phyloP scores from a whole-genome alignment of 2,888 invertebrate species.

The Zhuqinia jingwanae region DNA sequence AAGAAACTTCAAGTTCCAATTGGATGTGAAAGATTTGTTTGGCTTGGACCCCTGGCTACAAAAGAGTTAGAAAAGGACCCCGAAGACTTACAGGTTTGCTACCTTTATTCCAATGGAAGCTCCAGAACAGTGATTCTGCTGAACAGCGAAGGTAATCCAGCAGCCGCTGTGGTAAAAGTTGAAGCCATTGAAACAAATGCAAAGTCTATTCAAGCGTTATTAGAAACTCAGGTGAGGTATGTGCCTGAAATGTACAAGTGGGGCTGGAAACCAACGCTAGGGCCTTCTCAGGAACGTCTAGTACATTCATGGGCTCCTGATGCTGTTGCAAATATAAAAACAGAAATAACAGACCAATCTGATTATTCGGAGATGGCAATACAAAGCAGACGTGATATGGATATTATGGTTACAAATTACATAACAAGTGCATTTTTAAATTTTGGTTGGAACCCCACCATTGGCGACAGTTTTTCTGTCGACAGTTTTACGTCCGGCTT shows the following conservation, averaged over 20 bases:
- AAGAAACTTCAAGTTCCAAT: slow-evolving; percentile 36
- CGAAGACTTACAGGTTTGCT: slow-evolving; percentile 14
- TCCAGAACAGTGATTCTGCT: not conserved
- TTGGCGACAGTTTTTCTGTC: not conserved
- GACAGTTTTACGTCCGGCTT: not conserved
- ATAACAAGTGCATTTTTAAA: slow-evolving; percentile 42
- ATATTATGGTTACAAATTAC: slow-evolving; percentile 42
- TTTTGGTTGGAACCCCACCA: slow-evolving; percentile 37
- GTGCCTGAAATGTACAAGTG: slow-evolving; percentile 51
- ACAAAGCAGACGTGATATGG: not conserved
- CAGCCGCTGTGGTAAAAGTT: slow-evolving; percentile 18
- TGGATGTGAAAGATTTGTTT: slow-evolving; percentile 35
- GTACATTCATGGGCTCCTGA: not conserved
- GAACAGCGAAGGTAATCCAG: not conserved
- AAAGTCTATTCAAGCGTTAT: slow-evolving; percentile 30
- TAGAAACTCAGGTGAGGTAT: slow-evolving; percentile 53
- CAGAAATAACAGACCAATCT: not conserved
- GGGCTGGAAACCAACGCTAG: slow-evolving; percentile 53
- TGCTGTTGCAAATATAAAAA: not conserved
- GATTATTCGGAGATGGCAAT: not conserved
- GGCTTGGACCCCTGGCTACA: slow-evolving; percentile 3
- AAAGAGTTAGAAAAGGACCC: not conserved
- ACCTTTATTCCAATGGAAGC: slow-evolving; percentile 1
- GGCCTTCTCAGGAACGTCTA: not conserved
- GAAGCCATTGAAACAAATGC: slow-evolving; percentile 42